Conservation (phyloP, 2,797 vertebrate genomes). For the Takifugu ocellatus region DNA sequence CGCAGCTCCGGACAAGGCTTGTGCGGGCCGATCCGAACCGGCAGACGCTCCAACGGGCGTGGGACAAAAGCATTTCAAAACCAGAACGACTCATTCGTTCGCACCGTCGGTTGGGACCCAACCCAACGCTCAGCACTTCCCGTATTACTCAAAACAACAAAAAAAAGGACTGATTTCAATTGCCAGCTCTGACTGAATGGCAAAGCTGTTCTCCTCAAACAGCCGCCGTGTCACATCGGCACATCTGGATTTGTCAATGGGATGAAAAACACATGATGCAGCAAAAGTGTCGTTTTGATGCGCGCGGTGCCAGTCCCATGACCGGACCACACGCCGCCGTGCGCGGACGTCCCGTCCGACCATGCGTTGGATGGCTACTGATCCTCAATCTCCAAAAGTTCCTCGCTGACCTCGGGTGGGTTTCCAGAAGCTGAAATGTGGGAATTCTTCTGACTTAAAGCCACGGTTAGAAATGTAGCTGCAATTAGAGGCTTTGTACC, state of each 20-base stretch:
- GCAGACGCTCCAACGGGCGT: constrained; percentile 10
- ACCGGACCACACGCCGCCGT: neutral
- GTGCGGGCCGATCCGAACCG: constrained; percentile 10
- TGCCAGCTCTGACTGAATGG: neutral
- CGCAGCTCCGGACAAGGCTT: neutral
- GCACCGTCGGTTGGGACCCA: constrained; percentile 51
- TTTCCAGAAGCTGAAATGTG: constrained; percentile 5
- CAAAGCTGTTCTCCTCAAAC: neutral
- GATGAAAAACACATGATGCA: no score
- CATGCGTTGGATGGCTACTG: neutral
- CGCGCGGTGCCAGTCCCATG: neutral
- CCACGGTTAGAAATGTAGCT: constrained; percentile 27
- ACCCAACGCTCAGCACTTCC: constrained; percentile 44
- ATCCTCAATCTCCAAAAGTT: constrained; percentile 14
- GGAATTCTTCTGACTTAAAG: constrained; percentile 22
- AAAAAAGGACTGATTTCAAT: constrained; percentile 11
- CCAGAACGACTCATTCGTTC: constrained; percentile 43
- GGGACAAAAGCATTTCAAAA: constrained; percentile 10
- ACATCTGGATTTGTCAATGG: no score
- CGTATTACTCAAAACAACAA: constrained; percentile 48
- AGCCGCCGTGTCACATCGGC: neutral
- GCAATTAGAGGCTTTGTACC: constrained; percentile 20
- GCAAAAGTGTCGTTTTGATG: no score
- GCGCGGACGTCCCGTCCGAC: constrained; percentile 1
- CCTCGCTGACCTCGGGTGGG: constrained; percentile 2